Percentiles rank a stretch among this genome's conserved stretches.
phyloP scores from a whole-genome alignment of 2,797 vertebrate genomes.

The Acrossocheilus wenchowensis region DNA sequence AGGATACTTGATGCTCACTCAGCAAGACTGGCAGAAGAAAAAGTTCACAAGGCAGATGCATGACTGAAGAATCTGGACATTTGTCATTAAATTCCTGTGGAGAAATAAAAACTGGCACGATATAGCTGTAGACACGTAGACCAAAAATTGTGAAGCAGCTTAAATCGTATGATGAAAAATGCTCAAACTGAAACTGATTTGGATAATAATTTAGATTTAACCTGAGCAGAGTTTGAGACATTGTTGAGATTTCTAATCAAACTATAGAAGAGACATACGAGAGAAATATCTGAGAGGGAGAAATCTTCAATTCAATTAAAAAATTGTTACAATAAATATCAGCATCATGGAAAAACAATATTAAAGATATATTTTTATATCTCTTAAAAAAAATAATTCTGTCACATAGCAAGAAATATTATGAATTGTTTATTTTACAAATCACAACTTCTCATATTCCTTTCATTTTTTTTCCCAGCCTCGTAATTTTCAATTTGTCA shows the following conservation, averaged over 20 bases:
- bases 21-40: not conserved
- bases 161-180: not conserved
- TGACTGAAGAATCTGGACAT: not conserved
- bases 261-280: too few species aligned
- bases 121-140: not conserved
- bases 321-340: too few species aligned
- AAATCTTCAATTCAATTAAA: too few species aligned
- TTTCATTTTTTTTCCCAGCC: constrained; percentile 13
- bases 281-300: not conserved
- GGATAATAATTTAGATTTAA: not conserved
- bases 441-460: not conserved
- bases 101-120: not conserved
- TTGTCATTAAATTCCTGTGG: not conserved
- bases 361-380: not conserved
- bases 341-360: not conserved
- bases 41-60: not conserved
- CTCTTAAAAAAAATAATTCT: too few species aligned
- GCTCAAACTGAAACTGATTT: not conserved
- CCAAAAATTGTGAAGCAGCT: not conserved
- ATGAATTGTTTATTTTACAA: constrained; percentile 37
- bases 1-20: not conserved
- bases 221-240: not conserved
- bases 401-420: not conserved
- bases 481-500: constrained; percentile 16
- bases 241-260: not conserved